Evolutionary conservation across 2,113 vertebrate species (phyloP).

Genomic region (Dromiciops gliroides): DNA sequence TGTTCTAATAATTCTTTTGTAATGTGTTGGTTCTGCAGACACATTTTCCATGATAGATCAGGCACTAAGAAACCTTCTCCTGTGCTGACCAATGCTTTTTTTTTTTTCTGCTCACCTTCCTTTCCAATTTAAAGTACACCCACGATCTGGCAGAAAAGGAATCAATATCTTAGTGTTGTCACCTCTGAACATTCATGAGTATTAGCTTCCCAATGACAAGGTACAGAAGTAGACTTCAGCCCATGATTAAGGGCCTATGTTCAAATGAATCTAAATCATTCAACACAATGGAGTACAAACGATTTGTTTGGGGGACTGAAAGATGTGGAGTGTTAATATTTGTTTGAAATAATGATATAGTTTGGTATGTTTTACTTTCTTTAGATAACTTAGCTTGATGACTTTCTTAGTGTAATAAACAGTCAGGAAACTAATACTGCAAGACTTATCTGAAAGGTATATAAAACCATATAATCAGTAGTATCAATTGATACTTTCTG

Average conservation of each 20-base stretch:
- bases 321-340: neutral
- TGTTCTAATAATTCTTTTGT: neutral
- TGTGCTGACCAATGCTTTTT: neutral
- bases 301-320: neutral
- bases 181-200: neutral
- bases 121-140: neutral
- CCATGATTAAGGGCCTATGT: neutral
- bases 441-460: neutral
- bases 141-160: neutral
- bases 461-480: neutral
- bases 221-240: slow-evolving; percentile 1
- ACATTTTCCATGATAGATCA: neutral
- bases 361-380: neutral
- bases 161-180: neutral
- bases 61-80: neutral
- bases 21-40: neutral
- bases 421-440: neutral
- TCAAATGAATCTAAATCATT: slow-evolving; percentile 45
- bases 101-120: neutral
- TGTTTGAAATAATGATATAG: neutral
- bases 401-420: neutral
- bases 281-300: slow-evolving; percentile 22
- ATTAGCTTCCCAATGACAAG: slow-evolving; percentile 18
- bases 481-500: neutral
- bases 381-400: neutral